Evolutionary conservation across 2,113 vertebrate species (phyloP).

Genomic region (Calyptommatus sinebrachiatus): DNA sequence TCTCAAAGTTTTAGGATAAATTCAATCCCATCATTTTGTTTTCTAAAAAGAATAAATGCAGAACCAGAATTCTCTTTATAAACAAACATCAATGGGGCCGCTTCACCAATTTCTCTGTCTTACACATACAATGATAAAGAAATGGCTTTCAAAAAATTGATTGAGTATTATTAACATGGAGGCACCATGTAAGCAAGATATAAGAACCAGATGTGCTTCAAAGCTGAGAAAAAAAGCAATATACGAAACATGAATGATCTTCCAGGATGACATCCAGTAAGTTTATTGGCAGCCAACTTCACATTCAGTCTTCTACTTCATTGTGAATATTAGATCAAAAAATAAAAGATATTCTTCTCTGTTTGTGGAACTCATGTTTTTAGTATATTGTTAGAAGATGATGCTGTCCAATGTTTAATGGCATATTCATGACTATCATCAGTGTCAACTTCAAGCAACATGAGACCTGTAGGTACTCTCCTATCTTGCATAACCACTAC

Average conservation of each 20-base stretch:
- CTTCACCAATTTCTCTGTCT: not conserved
- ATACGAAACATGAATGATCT: slow-evolving; percentile 3
- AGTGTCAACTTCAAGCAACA: not conserved
- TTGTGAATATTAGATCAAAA: not conserved
- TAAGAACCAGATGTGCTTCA: slow-evolving; percentile 25
- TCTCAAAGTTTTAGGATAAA: too few relatives aligned
- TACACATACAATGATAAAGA: not conserved
- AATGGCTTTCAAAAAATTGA: too few relatives aligned
- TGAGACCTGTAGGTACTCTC: not conserved
- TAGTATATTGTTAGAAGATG: not conserved
- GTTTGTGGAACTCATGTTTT: not conserved
- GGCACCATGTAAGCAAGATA: not conserved
- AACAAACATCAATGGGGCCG: not conserved
- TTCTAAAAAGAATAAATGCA: too few relatives aligned
- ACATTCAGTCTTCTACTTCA: not conserved
- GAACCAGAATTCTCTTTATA: not conserved
- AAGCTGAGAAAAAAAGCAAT: slow-evolving; percentile 4
- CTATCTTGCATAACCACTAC: not conserved
- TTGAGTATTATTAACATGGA: slow-evolving; percentile 4
- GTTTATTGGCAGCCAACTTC: not conserved
- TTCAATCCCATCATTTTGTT: too few relatives aligned
- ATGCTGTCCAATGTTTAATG: not conserved
- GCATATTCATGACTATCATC: not conserved
- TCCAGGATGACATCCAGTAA: slow-evolving; percentile 1
- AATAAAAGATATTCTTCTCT: not conserved